Conservation (phyloP, 2,888 invertebrate species). For the Mylabris sibirica region DNA sequence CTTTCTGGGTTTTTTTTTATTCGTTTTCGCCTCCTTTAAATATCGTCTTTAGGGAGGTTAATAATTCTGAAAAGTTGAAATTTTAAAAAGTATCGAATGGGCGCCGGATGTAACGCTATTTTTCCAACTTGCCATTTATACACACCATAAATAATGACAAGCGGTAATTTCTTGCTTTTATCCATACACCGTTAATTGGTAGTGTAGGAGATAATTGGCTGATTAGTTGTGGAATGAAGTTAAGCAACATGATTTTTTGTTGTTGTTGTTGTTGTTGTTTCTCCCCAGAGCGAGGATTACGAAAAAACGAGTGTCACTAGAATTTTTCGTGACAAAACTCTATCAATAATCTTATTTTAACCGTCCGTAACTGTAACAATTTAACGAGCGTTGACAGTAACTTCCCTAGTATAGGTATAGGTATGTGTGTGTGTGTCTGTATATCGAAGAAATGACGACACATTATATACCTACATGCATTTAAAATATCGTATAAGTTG, state of each 20-base stretch:
- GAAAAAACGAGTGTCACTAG: background rate
- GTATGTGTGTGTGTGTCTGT: background rate
- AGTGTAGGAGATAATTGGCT: constrained; percentile 12
- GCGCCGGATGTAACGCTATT: constrained; percentile 7
- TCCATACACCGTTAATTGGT: constrained; percentile 8
- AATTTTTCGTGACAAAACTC: constrained; percentile 9
- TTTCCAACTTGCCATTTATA: constrained; percentile 4
- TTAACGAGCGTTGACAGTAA: constrained; percentile 35
- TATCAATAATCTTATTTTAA: constrained; percentile 17
- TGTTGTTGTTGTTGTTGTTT: background rate
- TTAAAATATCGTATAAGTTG: constrained; percentile 9
- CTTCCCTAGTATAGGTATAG: constrained; percentile 19
- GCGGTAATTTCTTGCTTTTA: constrained; percentile 11
- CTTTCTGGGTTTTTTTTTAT: background rate
- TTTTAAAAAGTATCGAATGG: background rate
- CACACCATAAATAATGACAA: constrained; percentile 10
- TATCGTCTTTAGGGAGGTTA: background rate
- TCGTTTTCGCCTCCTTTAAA: background rate
- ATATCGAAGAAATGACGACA: constrained; percentile 26
- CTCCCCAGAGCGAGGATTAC: background rate
- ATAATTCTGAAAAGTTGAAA: background rate
- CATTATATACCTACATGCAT: constrained; percentile 9
- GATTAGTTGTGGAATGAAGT: constrained; percentile 10
- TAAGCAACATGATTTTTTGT: constrained; percentile 2
- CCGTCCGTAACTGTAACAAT: constrained; percentile 26